A percentile compares a stretch with the other conserved stretches of the same genome.
phyloP scores from a whole-genome alignment of 2,888 invertebrate species.

The Nomada hirtipes region DNA sequence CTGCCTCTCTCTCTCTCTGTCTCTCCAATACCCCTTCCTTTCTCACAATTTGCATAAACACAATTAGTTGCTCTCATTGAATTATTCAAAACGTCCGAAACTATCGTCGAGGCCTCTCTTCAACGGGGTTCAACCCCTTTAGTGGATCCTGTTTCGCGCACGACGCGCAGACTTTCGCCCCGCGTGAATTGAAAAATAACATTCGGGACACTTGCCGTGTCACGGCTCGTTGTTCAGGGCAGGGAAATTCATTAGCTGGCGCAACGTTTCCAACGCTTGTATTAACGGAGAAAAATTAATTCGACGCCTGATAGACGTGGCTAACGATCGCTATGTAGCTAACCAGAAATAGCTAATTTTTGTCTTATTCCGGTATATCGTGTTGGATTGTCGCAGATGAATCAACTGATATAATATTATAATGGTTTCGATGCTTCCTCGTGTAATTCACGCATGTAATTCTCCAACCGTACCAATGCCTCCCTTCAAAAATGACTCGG shows the following conservation, averaged over 20 bases:
- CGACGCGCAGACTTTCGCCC: conserved; percentile 65
- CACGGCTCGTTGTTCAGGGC: not conserved
- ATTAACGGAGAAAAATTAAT: not conserved
- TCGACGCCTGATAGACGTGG: not conserved
- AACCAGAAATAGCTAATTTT: not conserved
- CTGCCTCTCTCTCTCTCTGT: conserved; percentile 4
- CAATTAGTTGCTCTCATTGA: conserved; percentile 82
- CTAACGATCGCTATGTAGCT: not conserved
- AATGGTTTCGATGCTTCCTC: not conserved
- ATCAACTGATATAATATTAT: too few species aligned
- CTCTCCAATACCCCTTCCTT: conserved; percentile 17
- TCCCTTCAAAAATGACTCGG: conserved; percentile 34
- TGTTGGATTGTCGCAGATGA: too few species aligned
- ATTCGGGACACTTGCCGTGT: conserved; percentile 4
- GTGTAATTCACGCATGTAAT: not conserved
- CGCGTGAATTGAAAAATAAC: conserved; percentile 68
- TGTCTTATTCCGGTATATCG: not conserved
- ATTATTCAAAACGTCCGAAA: conserved; percentile 80
- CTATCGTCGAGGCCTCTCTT: conserved; percentile 61
- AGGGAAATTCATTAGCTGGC: not conserved
- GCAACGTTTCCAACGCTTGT: not conserved
- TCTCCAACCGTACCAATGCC: not conserved
- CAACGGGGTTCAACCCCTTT: conserved; percentile 55
- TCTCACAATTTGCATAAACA: conserved; percentile 80
- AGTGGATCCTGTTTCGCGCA: conserved; percentile 59